Conservation (phyloP, 2,113 vertebrate genomes). For the Lucifuga dentata region DNA sequence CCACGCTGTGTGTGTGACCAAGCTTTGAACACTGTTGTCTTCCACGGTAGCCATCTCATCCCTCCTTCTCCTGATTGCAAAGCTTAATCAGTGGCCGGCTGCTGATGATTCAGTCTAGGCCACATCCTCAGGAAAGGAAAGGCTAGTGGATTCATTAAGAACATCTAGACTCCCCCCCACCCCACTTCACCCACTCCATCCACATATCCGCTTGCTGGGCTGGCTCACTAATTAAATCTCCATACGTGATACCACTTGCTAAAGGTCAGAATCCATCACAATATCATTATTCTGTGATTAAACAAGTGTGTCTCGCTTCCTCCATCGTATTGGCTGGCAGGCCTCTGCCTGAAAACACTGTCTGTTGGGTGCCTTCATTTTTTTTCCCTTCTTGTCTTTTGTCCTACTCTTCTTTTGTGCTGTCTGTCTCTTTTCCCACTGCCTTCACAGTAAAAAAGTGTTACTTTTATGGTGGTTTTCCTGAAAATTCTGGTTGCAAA, state of each 20-base stretch:
- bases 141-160: constrained; percentile 75
- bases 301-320: constrained; percentile 67
- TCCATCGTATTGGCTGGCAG: constrained; percentile 24
- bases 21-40: constrained; percentile 37
- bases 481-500: too few species aligned
- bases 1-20: constrained; percentile 41
- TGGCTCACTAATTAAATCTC: constrained; percentile 82
- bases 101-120: constrained; percentile 69
- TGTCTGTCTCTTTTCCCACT: not conserved
- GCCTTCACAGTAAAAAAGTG: too few species aligned
- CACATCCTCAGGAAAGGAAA: constrained; percentile 77
- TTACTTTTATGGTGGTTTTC: too few species aligned
- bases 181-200: constrained; percentile 67
- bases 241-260: constrained; percentile 78
- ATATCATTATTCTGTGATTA: constrained; percentile 82
- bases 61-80: constrained; percentile 50
- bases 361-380: constrained; percentile 7
- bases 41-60: constrained; percentile 39
- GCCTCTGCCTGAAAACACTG: constrained; percentile 14
- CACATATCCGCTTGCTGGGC: constrained; percentile 68
- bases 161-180: constrained; percentile 46
- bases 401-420: not conserved
- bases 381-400: not conserved
- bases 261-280: constrained; percentile 85
- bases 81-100: constrained; percentile 66